A percentile compares a stretch with the other conserved stretches of the same genome.
These are phyloP conservation scores for Elephantulus edwardii DNA, from an alignment of 2,113 vertebrate genomes.

Conservation along the genomic window DNA sequence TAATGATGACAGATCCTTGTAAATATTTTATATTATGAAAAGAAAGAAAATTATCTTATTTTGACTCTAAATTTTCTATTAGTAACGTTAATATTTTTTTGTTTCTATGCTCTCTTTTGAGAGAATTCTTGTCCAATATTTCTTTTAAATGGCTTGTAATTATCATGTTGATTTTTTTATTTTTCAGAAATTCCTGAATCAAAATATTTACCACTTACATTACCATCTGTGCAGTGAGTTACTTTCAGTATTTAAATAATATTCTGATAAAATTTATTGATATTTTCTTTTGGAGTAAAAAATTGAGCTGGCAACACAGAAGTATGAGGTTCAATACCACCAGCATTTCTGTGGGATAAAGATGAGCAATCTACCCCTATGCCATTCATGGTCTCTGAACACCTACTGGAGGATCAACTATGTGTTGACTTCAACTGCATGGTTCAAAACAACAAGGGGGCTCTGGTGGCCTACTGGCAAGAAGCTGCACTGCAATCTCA, in stretches of 20 bases:
- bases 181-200: not conserved
- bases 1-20: not conserved
- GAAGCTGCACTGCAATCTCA: no score
- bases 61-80: not conserved
- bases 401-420: no score
- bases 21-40: not conserved
- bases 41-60: not conserved
- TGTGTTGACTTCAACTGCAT: no score
- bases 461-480: no score
- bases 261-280: slow-evolving; percentile 1
- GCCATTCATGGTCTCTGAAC: no score
- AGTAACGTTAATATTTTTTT: no score
- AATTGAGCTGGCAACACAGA: no score
- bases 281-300: not conserved
- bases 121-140: not conserved
- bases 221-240: not conserved
- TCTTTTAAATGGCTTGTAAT: not conserved
- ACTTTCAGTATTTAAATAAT: not conserved
- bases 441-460: no score
- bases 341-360: no score
- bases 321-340: no score
- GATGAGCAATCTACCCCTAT: no score
- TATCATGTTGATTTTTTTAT: no score
- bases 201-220: not conserved
- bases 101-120: not conserved